phyloP scores from a whole-genome alignment of 2,888 invertebrate genomes.

The Conus canariensis region DNA sequence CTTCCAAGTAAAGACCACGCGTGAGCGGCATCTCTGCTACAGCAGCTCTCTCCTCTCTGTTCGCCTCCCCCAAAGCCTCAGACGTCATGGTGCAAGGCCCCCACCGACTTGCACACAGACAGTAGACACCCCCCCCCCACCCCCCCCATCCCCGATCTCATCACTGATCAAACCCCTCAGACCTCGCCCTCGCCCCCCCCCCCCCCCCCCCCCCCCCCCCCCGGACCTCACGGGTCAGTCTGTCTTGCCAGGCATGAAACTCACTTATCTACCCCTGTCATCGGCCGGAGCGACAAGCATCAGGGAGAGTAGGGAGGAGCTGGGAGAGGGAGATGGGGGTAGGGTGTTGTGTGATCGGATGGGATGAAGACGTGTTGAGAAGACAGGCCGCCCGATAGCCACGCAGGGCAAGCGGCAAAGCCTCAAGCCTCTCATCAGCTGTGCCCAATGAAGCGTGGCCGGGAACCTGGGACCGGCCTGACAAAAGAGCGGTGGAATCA shows the following conservation, averaged over 20 bases:
- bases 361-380: background rate
- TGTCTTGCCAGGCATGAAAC: background rate
- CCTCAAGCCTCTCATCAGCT: background rate
- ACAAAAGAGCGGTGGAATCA: background rate
- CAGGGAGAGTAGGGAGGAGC: background rate
- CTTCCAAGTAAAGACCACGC: too few relatives aligned
- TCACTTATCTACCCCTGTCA: conserved; percentile 37
- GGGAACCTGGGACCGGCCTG: background rate
- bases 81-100: too few relatives aligned
- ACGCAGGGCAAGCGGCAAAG: background rate
- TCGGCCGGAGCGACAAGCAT: background rate
- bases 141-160: background rate
- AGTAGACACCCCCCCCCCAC: background rate
- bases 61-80: background rate
- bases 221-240: background rate
- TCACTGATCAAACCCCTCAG: background rate
- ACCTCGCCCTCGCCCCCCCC: background rate
- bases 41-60: background rate
- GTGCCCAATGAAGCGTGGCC: background rate
- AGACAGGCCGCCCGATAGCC: background rate
- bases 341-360: background rate
- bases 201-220: background rate
- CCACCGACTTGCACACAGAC: too few relatives aligned
- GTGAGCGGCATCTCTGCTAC: too few relatives aligned
- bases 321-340: too few relatives aligned